phyloP scores from a whole-genome alignment of 2,797 vertebrate species.

The Phalloptychus januarius region DNA sequence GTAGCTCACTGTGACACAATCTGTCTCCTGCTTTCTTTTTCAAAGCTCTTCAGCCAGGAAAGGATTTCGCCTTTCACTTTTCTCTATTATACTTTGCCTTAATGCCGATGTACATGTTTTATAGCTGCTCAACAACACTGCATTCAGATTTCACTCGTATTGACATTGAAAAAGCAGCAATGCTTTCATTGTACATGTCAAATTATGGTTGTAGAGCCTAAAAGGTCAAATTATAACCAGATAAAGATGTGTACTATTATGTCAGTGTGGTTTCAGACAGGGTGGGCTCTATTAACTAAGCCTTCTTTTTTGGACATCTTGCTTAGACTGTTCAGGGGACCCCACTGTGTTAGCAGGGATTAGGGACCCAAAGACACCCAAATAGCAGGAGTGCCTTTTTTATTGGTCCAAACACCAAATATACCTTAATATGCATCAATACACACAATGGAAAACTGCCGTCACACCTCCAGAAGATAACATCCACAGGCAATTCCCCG shows the following conservation, averaged over 20 bases:
- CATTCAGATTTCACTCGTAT: not conserved
- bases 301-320: not conserved
- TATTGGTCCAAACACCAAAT: not conserved
- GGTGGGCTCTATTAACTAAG: not conserved
- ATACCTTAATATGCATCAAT: not conserved
- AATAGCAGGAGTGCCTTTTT: not conserved
- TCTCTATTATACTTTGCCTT: slow-evolving; percentile 25
- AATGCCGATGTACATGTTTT: slow-evolving; percentile 1
- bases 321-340: not conserved
- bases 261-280: not conserved
- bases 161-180: not conserved
- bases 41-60: slow-evolving; percentile 51
- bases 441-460: not conserved
- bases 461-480: not conserved
- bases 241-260: not conserved
- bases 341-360: not conserved
- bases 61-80: slow-evolving; percentile 61
- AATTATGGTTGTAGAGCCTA: not conserved
- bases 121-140: slow-evolving; percentile 7
- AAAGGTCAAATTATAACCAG: not conserved
- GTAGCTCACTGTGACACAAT: slow-evolving; percentile 73
- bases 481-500: not conserved
- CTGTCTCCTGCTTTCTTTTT: slow-evolving; percentile 60
- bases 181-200: not conserved
- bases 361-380: not conserved